Conservation (phyloP, 2,888 invertebrate species). For the Leptopterna dolabrata region DNA sequence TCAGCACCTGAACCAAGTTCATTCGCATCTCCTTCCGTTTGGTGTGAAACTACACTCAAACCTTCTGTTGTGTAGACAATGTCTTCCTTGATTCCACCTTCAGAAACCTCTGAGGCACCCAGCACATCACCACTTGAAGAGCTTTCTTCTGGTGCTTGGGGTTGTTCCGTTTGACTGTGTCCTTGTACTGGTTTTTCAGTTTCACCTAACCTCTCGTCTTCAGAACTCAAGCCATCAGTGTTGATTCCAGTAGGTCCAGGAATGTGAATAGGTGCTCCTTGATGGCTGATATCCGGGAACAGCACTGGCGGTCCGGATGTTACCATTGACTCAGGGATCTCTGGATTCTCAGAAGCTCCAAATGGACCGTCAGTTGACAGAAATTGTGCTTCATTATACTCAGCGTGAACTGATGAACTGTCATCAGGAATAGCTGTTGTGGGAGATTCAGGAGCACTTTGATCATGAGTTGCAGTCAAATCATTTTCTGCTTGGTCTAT, state of each 20-base stretch:
- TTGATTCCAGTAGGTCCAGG: constrained; percentile 49
- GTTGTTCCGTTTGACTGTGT: neutral
- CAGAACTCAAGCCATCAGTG: neutral
- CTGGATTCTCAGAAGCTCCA: constrained; percentile 18
- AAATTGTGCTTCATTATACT: neutral
- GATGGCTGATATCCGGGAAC: constrained; percentile 39
- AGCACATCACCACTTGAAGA: neutral
- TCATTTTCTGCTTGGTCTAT: constrained; percentile 6
- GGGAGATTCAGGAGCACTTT: neutral
- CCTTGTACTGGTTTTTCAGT: neutral
- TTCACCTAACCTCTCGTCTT: constrained; percentile 14
- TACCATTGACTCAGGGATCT: neutral
- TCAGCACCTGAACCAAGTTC: neutral
- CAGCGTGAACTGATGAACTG: neutral
- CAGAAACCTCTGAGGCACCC: neutral
- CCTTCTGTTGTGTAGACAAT: constrained; percentile 24
- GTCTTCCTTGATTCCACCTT: neutral
- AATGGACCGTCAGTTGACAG: constrained; percentile 18
- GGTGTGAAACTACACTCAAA: neutral
- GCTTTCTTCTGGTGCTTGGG: neutral
- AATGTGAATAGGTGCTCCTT: constrained; percentile 39
- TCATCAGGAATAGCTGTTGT: neutral
- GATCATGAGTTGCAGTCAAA: constrained; percentile 18
- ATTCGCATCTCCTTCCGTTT: neutral
- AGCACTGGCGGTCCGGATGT: constrained; percentile 40